A percentile compares a stretch with the other conserved stretches of the same genome.
These are phyloP conservation scores for Presbytis comata DNA, from an alignment of 2,797 vertebrate species.

Conservation along the genomic window DNA sequence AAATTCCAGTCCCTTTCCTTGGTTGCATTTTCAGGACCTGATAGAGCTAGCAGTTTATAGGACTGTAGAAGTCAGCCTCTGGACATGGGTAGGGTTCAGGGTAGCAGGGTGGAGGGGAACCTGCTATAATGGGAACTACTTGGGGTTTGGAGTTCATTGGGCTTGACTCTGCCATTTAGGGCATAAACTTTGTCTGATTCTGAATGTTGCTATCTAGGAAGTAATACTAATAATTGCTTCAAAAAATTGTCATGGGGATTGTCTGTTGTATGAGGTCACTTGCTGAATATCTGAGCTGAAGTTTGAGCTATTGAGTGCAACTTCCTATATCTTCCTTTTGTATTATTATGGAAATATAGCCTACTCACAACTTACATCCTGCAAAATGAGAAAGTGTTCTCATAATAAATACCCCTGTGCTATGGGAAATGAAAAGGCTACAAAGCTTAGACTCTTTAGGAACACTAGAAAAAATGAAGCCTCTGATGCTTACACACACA, in stretches of 20 bases:
- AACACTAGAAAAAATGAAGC: neutral
- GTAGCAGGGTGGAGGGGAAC: neutral
- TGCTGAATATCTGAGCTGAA: neutral
- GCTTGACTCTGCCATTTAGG: neutral
- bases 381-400: neutral
- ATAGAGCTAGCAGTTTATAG: neutral
- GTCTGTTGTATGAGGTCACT: neutral
- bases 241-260: neutral
- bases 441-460: neutral
- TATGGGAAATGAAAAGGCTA: neutral
- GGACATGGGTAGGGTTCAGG: too few species aligned
- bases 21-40: neutral
- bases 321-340: neutral
- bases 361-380: neutral
- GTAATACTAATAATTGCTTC: neutral
- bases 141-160: neutral
- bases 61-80: neutral
- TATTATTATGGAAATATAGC: neutral
- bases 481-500: neutral
- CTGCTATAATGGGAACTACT: accelerated
- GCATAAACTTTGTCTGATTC: neutral
- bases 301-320: neutral
- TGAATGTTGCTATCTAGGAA: neutral
- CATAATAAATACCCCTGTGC: neutral
- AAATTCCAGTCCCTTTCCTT: neutral